These are phyloP conservation scores for Gadus chalcogrammus DNA, from an alignment of 2,113 vertebrate species.

Conservation along the genomic window DNA sequence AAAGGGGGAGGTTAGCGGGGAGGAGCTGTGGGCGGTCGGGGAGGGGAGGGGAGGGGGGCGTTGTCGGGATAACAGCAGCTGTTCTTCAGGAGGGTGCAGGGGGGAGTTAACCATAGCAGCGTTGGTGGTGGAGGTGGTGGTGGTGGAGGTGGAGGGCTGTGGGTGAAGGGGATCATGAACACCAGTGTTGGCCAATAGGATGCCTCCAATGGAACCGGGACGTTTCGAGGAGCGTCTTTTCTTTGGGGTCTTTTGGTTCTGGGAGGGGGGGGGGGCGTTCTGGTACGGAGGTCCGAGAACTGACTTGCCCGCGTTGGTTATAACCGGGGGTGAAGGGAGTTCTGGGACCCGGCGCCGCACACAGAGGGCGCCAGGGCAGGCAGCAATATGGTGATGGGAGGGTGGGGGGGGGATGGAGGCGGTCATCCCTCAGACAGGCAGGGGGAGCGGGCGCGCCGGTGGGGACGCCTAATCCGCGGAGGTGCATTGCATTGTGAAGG, in stretches of 20 bases:
- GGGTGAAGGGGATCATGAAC: constrained; percentile 31
- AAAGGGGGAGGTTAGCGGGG: constrained; percentile 95
- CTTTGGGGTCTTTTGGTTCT: constrained; percentile 22
- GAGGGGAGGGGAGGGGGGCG: constrained; percentile 52
- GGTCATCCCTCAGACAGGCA: constrained; percentile 90
- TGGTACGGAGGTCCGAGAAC: constrained; percentile 71
- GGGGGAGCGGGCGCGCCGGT: constrained; percentile 51
- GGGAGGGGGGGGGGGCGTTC: neutral
- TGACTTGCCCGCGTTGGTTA: constrained; percentile 56
- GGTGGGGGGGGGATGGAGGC: constrained; percentile 74
- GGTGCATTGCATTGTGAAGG: constrained; percentile 80
- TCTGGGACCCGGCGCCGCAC: constrained; percentile 57
- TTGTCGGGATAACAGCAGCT: constrained; percentile 65
- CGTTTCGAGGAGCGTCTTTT: constrained; percentile 44
- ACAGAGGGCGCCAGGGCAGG: constrained; percentile 75
- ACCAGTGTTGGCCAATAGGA: constrained; percentile 86
- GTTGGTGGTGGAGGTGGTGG: constrained; percentile 39
- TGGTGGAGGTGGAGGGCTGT: neutral
- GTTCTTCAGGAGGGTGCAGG: constrained; percentile 70
- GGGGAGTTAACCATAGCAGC: constrained; percentile 76
- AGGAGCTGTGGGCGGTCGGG: constrained; percentile 46
- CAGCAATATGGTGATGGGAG: constrained; percentile 90
- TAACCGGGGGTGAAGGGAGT: constrained; percentile 63
- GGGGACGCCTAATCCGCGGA: constrained; percentile 67
- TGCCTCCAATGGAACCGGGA: constrained; percentile 72